phyloP scores from a whole-genome alignment of 2,888 invertebrate species.

The Anagyrus pseudococci region DNA sequence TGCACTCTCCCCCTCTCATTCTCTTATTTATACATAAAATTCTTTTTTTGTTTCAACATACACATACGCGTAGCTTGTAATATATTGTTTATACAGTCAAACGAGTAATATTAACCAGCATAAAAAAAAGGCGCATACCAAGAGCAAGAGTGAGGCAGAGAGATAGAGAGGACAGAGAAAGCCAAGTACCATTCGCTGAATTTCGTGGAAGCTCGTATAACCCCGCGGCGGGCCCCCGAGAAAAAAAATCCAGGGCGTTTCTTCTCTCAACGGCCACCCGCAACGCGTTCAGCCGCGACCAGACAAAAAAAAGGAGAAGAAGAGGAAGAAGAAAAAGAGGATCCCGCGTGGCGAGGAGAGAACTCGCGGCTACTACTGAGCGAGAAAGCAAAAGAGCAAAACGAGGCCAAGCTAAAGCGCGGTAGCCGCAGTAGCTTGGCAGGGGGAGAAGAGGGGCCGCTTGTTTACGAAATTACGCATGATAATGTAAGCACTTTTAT shows the following conservation, averaged over 20 bases:
- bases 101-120: no score
- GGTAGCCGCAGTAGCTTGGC: conserved; percentile 30
- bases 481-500: conserved; percentile 62
- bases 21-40: no score
- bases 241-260: neutral
- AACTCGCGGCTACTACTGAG: no score
- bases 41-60: no score
- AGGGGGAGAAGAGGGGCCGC: conserved; percentile 37
- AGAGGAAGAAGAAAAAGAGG: no score
- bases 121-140: no score
- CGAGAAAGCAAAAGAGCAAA: conserved; percentile 5
- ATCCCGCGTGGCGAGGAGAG: no score
- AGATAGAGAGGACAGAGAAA: no score
- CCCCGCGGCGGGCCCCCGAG: neutral
- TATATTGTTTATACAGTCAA: no score
- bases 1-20: no score
- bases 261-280: conserved; percentile 52
- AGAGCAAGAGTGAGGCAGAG: no score
- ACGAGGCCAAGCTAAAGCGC: conserved; percentile 1
- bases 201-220: neutral
- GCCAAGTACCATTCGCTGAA: neutral
- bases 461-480: conserved; percentile 62
- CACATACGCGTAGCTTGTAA: no score
- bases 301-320: conserved; percentile 2
- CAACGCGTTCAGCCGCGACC: conserved; percentile 45